Percentiles rank a stretch among this genome's conserved stretches.
phyloP scores from a whole-genome alignment of 2,888 invertebrate species.

The Pseudococcus jackbeardsleyi region DNA sequence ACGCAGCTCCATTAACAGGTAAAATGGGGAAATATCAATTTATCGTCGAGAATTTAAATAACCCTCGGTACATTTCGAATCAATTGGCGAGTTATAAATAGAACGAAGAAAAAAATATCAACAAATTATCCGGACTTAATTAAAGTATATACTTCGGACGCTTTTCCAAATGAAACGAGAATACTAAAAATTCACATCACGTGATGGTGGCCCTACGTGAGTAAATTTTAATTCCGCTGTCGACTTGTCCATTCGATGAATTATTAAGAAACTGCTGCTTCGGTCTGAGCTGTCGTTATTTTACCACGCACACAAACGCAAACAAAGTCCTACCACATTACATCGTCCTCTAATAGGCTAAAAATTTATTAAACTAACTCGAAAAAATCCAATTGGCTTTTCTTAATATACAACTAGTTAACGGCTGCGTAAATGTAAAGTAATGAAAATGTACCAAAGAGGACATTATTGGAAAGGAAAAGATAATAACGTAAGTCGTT shows the following conservation, averaged over 20 bases:
- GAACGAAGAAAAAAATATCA: neutral
- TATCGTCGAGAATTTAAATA: slow-evolving; percentile 18
- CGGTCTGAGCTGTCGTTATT: neutral
- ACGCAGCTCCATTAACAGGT: slow-evolving; percentile 30
- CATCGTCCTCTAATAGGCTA: slow-evolving; percentile 25
- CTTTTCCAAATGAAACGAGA: neutral
- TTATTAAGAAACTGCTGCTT: slow-evolving; percentile 16
- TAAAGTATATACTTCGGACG: slow-evolving; percentile 6
- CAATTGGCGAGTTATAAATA: neutral
- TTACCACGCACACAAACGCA: neutral
- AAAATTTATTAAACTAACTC: slow-evolving; percentile 57
- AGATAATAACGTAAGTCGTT: slow-evolving; percentile 64
- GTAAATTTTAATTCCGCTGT: slow-evolving; percentile 38
- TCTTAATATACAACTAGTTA: slow-evolving; percentile 57
- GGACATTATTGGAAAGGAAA: slow-evolving; percentile 63
- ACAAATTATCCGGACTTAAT: slow-evolving; percentile 26
- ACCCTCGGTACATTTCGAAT: neutral
- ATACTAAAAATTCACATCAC: slow-evolving; percentile 29
- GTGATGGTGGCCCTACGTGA: slow-evolving; percentile 17
- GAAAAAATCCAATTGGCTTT: slow-evolving; percentile 62
- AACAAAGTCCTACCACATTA: neutral
- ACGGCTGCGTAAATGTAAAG: neutral
- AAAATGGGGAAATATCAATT: slow-evolving; percentile 43
- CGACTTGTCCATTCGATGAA: slow-evolving; percentile 43
- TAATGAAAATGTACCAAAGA: slow-evolving; percentile 64